phyloP scores from a whole-genome alignment of 2,113 vertebrate species.

The Rallus limicola region DNA sequence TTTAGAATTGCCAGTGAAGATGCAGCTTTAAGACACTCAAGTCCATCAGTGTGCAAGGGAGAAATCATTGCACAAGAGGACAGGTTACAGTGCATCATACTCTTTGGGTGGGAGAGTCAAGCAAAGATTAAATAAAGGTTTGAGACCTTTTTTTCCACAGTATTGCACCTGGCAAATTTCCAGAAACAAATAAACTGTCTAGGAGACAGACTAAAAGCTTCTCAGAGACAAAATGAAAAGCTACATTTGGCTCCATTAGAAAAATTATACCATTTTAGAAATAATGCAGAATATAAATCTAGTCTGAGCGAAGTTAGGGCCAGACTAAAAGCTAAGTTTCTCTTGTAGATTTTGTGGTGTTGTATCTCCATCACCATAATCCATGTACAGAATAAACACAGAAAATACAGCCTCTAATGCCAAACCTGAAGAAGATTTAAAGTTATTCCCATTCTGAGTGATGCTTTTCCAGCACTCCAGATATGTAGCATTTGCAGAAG shows the following conservation, averaged over 20 bases:
- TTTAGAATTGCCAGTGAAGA: background rate
- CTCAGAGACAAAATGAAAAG: conserved; percentile 11
- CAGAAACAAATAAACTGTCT: background rate
- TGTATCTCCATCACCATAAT: background rate
- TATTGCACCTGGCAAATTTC: background rate
- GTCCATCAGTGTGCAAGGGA: background rate
- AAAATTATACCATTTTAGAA: background rate
- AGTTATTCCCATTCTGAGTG: background rate
- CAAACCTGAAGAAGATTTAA: background rate
- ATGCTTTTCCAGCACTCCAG: background rate
- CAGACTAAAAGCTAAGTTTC: background rate
- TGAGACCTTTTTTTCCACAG: background rate
- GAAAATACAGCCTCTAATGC: conserved; percentile 5
- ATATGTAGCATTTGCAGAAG: background rate
- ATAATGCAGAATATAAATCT: background rate
- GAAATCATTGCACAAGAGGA: background rate
- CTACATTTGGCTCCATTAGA: background rate
- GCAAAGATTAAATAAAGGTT: conserved; percentile 16
- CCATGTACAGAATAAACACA: background rate
- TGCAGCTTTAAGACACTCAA: background rate
- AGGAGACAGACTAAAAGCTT: conserved; percentile 14
- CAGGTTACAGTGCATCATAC: background rate
- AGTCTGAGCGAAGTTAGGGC: background rate
- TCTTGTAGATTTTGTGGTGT: background rate
- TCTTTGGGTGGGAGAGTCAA: background rate